Base-by-base conservation (phyloP, 2,888 invertebrate species). In the Perizoma affinitatum region DNA sequence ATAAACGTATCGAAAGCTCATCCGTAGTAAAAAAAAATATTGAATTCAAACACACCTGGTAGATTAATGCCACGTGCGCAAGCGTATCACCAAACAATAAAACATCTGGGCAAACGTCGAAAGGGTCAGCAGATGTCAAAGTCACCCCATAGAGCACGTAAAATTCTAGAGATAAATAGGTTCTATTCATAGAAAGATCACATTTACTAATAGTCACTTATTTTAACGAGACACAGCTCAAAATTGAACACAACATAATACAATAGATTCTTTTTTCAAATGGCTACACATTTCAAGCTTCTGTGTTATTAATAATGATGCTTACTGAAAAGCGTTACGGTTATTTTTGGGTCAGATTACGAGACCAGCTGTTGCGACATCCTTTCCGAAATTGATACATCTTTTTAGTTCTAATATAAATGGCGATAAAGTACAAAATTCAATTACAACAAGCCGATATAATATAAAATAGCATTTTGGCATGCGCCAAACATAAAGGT, bases 71-170 rank as follows among this genome's bases (percentile, higher is more conserved):
- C 65, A 63, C 68, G 65, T 66, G 68, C 45, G 63, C 44, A 53
- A 46, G n/a, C 54, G 44, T 35, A 46, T 47, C 36, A n/a, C 22
- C 9, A 34, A 11, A 54, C 59, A 61, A 59, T 57, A 33, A 50
- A 60, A 61, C 68, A 68, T 65, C 65, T 66, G 66, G 49, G 34
- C 41, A 63, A 58, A 63, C 58, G 41, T 58, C 58, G 55, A 63
- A 51, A 58, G 63, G 58, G 55, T 62, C 52, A 58, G 55, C 58
- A 58, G 63, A 63, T 63, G 63, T 63, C 62, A 63, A 58, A 58
- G 62, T 58, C 62, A 58, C 58, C 48, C 61, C 53, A 47, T 54
- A 58, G 10, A n/a, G 47, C 45, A 35, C 45, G 38, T 35, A 34
- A n/a, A 35, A 45, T 9, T 45, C 2, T 45, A 22, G 22, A 22